Evolutionary conservation across 2,797 vertebrate genomes (phyloP).

Genomic region (Thunnus albacares): DNA sequence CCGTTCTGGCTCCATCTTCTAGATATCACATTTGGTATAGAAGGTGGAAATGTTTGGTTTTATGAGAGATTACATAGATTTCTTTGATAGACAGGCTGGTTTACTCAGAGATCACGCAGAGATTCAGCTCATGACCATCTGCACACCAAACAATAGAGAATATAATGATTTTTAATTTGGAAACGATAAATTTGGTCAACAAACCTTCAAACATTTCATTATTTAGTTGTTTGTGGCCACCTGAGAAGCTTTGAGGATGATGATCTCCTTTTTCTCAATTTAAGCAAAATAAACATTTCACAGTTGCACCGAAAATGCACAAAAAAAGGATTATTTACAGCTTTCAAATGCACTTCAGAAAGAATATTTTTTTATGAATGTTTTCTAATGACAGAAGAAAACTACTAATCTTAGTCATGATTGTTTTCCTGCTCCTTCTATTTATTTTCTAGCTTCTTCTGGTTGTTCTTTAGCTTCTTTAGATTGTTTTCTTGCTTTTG

Average conservation of each 20-base stretch:
- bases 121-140: constrained; percentile 52
- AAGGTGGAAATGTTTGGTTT: constrained; percentile 36
- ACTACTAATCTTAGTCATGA: neutral
- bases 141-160: constrained; percentile 40
- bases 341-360: too few species aligned
- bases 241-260: constrained; percentile 12
- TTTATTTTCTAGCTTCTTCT: neutral
- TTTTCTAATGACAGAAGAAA: neutral
- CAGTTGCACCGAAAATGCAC: neutral
- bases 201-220: constrained; percentile 44
- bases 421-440: neutral
- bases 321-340: too few species aligned
- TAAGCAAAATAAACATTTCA: neutral
- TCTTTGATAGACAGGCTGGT: constrained; percentile 44
- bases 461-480: neutral
- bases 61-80: constrained; percentile 37
- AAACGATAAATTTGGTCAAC: constrained; percentile 55
- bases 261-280: neutral
- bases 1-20: neutral
- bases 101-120: constrained; percentile 50
- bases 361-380: too few species aligned
- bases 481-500: neutral
- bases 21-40: constrained; percentile 1
- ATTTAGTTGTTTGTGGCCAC: constrained; percentile 28
- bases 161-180: constrained; percentile 16